Evolutionary conservation across 2,888 invertebrate species (phyloP), one percentile per base, ranked within the genome.

Genomic region (Drosophila prostipennis): DNA sequence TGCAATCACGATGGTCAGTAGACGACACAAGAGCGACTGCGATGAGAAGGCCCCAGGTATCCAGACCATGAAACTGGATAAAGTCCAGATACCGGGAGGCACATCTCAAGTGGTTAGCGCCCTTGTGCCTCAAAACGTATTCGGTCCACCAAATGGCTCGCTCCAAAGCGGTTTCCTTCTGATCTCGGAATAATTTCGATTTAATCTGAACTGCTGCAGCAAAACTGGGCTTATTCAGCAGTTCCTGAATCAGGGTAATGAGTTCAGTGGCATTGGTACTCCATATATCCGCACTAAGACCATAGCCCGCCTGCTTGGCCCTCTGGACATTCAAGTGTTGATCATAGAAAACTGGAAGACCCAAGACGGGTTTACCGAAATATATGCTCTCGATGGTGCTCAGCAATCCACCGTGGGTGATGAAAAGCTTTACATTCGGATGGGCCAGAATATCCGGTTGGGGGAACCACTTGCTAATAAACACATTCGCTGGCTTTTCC

Each of bases 341-440:
- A 80, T 94, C 93, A 4, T 90, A 92, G 63, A 92, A 92, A 7
- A 93, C 80, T 0, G 93, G 93, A 52, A 93, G 89, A 2, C 92
- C 93, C 26, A 93, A 73, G 1, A 93, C 79, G 0, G 93, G 93
- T 13, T 92, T 92, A 2, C 92, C 93, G 75, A 92, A 91, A 60
- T 91, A 92, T 13, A 93, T 80, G 13, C 93, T 90, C 77, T 93
- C 93, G 1, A 90, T 92, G n/a, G 91, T 91, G 73, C 93, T 93
- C 5, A 93, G 74, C 0, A 93, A 71, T 0, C 93, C 93, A 14
- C 93, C 93, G 64, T 93, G 93, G 0, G 92, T 92, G 10, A 93
- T 92, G 64, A 93, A 93, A 0, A 92, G 67, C 65, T 91, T 92
- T 0, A 93, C 87, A 72, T 93, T 92, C 4, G 91, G 90, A 89